Base-by-base conservation (phyloP, 2,797 vertebrate genomes). In the Pogoniulus pusillus region DNA sequence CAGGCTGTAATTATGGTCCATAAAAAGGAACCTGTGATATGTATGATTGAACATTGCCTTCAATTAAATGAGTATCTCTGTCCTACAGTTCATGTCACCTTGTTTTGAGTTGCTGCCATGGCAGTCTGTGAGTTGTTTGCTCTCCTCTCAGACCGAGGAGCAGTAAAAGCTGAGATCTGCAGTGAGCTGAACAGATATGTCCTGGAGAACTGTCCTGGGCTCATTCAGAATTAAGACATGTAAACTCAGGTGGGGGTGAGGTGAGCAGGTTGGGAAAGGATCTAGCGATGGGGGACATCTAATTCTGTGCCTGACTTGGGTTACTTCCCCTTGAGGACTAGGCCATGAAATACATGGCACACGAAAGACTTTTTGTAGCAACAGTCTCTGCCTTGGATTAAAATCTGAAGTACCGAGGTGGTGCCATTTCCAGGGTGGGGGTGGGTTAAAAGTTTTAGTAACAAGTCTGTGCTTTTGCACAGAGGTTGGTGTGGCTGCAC, bases 381-480 rank as follows among this genome's bases (percentile, higher is more conserved):
- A 9, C 47, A 39, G 26, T 12, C 64, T 12, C 0, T 57, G 53
- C 32, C 30, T 58, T 51, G 57, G 3, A 37, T 16, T n/a, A 32
- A 84, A 82, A 59, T n/a, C 4, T 0, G 5, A 9, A n/a, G 2
- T 35, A 3, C 49, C 70, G 12, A 70, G 22, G 32, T 23, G 34
- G 18, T 76, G 54, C n/a, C 9, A 0, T 54, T 43, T 5, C 9
- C 0, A 1, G 72, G 69, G 10, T 1, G 5, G 23, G 9, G 12
- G 4, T 41, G 4, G 2, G 9, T n/a, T 39, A 4, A 17, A 37
- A 45, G 29, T 64, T 87, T 66, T 27, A 58, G 41, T 39, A 20
- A 11, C 11, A 19, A 2, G 43, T 6, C 0, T 0, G 0, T 12
- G 68, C 54, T 73, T 82, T 66, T 65, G 69, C 53, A 78, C 35